Base-by-base conservation (phyloP, 2,888 invertebrate genomes). In the Agrochola lota region DNA sequence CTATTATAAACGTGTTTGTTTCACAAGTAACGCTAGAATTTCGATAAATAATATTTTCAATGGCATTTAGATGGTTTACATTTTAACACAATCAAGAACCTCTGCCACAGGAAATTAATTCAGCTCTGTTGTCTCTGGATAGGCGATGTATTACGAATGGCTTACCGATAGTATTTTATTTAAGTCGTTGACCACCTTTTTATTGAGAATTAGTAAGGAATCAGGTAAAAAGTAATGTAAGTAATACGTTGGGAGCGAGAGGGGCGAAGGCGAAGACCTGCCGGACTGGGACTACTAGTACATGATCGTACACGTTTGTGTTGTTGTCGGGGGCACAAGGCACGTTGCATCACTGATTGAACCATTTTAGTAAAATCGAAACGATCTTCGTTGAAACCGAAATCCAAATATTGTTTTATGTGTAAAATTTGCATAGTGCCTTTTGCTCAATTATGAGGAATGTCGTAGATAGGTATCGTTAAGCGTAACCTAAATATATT, bases 351-450 rank as follows among this genome's bases (percentile, higher is more conserved):
- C 86, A 87, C 85, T 86, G 88, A 86, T 89, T 89, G 85, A 90
- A 91, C 90, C 87, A 86, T 91, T 92, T 89, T 87, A 87, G 87
- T 87, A 87, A 89, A 88, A 91, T 89, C 90, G 74, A 89, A 89
- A 86, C 87, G 88, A 90, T 92, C 81, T 88, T 92, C 92, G 92
- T 92, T 91, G 91, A 93, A 93, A 93, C 91, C 90, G 85, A 91
- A 91, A 93, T 93, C 91, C 91, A 93, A 93, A 94, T 93, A 93
- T 93, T 91, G 91, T 88, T 93, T 92, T 93, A 91, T 92, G 92
- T 94, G 93, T 92, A 93, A 91, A 91, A 91, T 93, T 93, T 95
- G 95, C 95, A 95, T 94, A 94, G 96, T 96, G 95, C 95, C 95
- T 96, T 95, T 95, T 94, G 96, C 95, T 96, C 95, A 95, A 93